phyloP scores from a whole-genome alignment of 2,888 invertebrate species.

The Diarsia rubi region DNA sequence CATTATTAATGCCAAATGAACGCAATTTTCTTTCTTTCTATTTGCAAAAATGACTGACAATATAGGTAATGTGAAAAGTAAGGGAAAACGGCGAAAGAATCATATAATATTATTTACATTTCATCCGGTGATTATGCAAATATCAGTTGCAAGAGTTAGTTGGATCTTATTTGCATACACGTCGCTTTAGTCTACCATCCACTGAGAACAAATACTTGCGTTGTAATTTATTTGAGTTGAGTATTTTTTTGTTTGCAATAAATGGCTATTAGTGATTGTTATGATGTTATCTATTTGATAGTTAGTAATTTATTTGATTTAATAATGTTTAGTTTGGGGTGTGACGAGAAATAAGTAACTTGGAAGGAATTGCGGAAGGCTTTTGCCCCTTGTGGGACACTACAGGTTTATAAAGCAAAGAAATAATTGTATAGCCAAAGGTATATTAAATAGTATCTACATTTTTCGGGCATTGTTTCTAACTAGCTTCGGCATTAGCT shows the following conservation, averaged over 20 bases:
- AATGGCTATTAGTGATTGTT: neutral
- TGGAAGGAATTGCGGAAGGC: too few species aligned
- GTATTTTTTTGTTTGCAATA: neutral
- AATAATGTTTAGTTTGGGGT: too few species aligned
- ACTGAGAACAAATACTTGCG: conserved; percentile 35
- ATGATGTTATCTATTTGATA: neutral
- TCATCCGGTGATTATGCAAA: conserved; percentile 74
- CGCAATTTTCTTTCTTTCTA: too few species aligned
- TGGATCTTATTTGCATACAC: conserved; percentile 69
- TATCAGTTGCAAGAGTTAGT: conserved; percentile 72
- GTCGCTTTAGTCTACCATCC: conserved; percentile 48
- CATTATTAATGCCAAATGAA: too few species aligned
- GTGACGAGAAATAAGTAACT: too few species aligned
- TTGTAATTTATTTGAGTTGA: neutral
- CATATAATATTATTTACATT: conserved; percentile 75
- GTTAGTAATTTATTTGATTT: too few species aligned
- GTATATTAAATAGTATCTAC: too few species aligned
- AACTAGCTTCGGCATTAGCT: too few species aligned
- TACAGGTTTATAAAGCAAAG: too few species aligned
- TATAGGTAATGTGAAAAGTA: conserved; percentile 15
- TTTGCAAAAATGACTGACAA: neutral
- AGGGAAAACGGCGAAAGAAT: conserved; percentile 56
- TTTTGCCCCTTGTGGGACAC: too few species aligned
- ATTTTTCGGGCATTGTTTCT: too few species aligned
- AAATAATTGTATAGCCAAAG: too few species aligned